These are phyloP conservation scores for Piaya cayana DNA, from an alignment of 2,113 vertebrate genomes.

Conservation along the genomic window DNA sequence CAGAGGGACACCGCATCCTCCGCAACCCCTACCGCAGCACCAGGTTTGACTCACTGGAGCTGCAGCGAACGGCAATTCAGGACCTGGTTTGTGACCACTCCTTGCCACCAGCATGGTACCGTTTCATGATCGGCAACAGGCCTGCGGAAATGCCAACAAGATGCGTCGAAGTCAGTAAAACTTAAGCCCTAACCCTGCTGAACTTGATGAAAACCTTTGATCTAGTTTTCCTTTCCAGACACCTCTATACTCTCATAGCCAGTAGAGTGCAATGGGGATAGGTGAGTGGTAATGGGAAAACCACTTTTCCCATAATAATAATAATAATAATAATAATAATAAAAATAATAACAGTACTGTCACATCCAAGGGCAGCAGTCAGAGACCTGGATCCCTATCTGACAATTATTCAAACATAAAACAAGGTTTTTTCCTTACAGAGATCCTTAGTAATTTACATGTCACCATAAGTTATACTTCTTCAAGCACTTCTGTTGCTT, in stretches of 20 bases:
- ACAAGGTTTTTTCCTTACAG: not conserved
- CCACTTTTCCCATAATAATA: not conserved
- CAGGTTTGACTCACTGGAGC: slow-evolving; percentile 79
- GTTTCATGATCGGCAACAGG: slow-evolving; percentile 83
- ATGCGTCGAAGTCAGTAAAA: slow-evolving; percentile 84
- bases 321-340: not conserved
- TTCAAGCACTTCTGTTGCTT: not conserved
- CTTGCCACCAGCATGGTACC: slow-evolving; percentile 84
- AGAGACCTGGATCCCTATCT: not conserved
- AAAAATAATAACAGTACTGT: not conserved
- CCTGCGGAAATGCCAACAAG: slow-evolving; percentile 88
- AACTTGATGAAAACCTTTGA: not conserved
- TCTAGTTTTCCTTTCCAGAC: not conserved
- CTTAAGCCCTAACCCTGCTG: not conserved
- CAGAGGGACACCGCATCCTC: slow-evolving; percentile 80
- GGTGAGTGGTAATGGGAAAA: not conserved
- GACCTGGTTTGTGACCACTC: slow-evolving; percentile 88
- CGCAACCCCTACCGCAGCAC: slow-evolving; percentile 80
- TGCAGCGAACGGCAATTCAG: slow-evolving; percentile 75
- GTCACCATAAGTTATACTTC: not conserved
- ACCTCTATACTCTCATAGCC: not conserved
- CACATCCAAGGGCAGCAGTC: not conserved
- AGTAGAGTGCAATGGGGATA: not conserved
- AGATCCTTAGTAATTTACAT: not conserved
- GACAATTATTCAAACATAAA: not conserved